phyloP scores from a whole-genome alignment of 2,113 vertebrate genomes.

The Diphyllodes magnificus region DNA sequence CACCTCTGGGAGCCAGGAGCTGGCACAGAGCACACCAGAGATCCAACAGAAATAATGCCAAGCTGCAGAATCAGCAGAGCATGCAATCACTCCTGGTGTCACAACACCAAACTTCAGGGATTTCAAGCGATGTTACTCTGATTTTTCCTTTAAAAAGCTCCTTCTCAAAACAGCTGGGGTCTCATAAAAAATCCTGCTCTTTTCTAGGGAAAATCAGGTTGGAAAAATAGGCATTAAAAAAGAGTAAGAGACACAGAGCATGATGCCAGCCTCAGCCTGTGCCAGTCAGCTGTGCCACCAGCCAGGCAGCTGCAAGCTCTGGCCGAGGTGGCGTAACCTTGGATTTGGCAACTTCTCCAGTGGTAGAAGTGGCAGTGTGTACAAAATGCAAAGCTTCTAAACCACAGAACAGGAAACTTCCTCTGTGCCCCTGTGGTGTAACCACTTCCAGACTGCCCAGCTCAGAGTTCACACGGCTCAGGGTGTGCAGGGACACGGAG shows the following conservation, averaged over 20 bases:
- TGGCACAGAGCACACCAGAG: not conserved
- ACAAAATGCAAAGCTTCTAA: not conserved
- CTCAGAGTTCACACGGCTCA: not conserved
- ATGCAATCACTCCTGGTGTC: not conserved
- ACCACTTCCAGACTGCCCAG: slow-evolving; percentile 32
- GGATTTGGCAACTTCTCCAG: not conserved
- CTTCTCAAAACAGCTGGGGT: not conserved
- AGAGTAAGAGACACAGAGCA: not conserved
- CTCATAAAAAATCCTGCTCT: not conserved
- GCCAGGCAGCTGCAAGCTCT: not conserved
- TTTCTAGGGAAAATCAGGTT: not conserved
- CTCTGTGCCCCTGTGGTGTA: not conserved
- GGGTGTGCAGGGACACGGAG: not conserved
- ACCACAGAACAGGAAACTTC: slow-evolving; percentile 32
- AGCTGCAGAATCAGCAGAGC: not conserved
- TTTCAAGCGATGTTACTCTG: not conserved
- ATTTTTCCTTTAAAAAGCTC: not conserved
- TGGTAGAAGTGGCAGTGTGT: not conserved
- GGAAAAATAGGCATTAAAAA: not conserved
- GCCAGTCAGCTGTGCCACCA: not conserved
- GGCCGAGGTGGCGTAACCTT: not conserved
- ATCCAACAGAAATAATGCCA: not conserved
- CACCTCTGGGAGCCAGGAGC: not conserved
- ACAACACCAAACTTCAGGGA: not conserved
- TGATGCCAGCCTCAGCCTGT: not conserved